Percentiles rank a stretch among this genome's conserved stretches.
phyloP scores from a whole-genome alignment of 2,797 vertebrate species.

The Ispidina picta region DNA sequence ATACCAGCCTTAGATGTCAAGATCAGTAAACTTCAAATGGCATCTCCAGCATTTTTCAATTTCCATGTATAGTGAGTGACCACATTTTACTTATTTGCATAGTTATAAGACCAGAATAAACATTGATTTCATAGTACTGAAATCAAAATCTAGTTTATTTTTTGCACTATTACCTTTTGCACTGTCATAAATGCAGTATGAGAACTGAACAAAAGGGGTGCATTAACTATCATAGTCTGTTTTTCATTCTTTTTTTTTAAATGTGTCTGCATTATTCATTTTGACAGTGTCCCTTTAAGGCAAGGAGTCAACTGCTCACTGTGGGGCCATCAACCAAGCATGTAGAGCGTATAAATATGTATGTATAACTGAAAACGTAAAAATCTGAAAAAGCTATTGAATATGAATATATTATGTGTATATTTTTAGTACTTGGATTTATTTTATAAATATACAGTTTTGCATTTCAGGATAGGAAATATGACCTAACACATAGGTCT shows the following conservation, averaged over 20 bases:
- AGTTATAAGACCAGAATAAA: not conserved
- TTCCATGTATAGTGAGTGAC: not conserved
- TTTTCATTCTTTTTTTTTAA: not conserved
- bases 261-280: not conserved
- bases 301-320: not conserved
- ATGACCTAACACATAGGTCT: not conserved
- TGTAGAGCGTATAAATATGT: too few relatives aligned
- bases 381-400: not conserved
- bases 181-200: not conserved
- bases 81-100: not conserved
- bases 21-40: not conserved
- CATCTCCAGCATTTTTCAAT: not conserved
- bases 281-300: constrained; percentile 69
- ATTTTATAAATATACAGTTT: not conserved
- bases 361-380: not conserved
- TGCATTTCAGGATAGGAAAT: not conserved
- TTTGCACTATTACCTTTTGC: not conserved
- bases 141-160: not conserved
- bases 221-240: not conserved
- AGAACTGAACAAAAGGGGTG: not conserved
- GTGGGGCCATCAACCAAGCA: not conserved
- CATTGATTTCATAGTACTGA: not conserved
- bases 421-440: not conserved
- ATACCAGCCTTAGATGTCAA: not conserved
- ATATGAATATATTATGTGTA: not conserved